phyloP scores from a whole-genome alignment of 2,797 vertebrate genomes.

The Typhlichthys eigenmanni region DNA sequence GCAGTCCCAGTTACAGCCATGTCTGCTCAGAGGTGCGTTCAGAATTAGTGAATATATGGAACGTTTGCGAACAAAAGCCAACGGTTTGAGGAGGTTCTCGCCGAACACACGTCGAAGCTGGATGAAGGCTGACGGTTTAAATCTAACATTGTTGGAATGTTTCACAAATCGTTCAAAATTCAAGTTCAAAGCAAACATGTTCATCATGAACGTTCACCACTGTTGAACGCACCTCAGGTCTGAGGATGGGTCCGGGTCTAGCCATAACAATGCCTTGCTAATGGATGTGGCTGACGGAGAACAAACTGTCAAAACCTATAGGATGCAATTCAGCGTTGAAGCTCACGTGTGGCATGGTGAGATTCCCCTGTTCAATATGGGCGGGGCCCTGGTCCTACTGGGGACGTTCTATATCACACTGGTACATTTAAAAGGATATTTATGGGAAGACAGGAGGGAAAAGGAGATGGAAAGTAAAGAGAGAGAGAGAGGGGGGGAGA shows the following conservation, averaged over 20 bases:
- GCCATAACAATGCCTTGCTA: conserved; percentile 72
- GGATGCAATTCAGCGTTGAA: conserved; percentile 72
- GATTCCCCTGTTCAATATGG: conserved; percentile 59
- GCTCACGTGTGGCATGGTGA: conserved; percentile 64
- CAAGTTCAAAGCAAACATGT: no score
- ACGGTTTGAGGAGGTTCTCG: no score
- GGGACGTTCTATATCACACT: conserved; percentile 64
- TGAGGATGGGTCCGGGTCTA: no score
- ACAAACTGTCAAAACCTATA: conserved; percentile 73
- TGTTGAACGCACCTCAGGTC: conserved; percentile 24
- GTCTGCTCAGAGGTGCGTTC: no score
- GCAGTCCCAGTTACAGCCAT: no score
- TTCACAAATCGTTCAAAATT: no score
- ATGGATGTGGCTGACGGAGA: conserved; percentile 70
- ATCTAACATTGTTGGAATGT: no score
- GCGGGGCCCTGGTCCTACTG: conserved; percentile 39
- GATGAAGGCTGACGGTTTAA: no score
- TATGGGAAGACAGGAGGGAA: conserved; percentile 39
- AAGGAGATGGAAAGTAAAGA: neutral
- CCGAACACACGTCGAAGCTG: no score
- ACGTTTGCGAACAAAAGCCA: no score
- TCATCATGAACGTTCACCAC: conserved; percentile 13
- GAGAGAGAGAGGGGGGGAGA: neutral
- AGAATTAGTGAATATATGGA: no score
- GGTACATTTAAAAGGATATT: conserved; percentile 70